Evolutionary conservation across 2,888 invertebrate species (phyloP).

Genomic region (Ophion ellenae): DNA sequence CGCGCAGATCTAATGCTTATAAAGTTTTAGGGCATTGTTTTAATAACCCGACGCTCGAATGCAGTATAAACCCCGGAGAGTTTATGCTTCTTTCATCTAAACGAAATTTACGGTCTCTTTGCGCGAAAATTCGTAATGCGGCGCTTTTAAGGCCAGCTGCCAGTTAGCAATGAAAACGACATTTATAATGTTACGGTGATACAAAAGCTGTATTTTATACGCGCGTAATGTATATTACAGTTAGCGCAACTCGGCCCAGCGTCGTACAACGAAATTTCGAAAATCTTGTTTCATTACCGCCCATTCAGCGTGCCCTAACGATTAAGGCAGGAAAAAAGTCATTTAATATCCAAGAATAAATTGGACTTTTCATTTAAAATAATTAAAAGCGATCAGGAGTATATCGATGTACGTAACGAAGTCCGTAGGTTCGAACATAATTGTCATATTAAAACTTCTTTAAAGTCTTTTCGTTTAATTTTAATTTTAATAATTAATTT

Average conservation of each 20-base stretch:
- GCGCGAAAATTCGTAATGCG: conserved; percentile 76
- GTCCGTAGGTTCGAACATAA: too few species aligned
- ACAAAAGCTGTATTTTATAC: conserved; percentile 20
- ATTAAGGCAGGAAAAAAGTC: too few species aligned
- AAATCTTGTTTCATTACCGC: not conserved
- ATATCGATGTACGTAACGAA: too few species aligned
- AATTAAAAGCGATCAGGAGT: too few species aligned
- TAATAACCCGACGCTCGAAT: conserved; percentile 65
- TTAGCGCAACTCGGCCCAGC: not conserved
- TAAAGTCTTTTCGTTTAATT: too few species aligned
- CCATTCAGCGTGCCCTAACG: too few species aligned
- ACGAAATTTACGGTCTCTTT: conserved; percentile 72
- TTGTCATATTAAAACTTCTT: too few species aligned
- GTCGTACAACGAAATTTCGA: not conserved
- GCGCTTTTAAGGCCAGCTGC: conserved; percentile 78
- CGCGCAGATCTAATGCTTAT: conserved; percentile 8
- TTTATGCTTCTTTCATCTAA: conserved; percentile 63
- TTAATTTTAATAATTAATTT: too few species aligned
- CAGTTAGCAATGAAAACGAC: conserved; percentile 76
- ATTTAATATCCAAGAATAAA: too few species aligned
- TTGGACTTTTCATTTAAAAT: too few species aligned
- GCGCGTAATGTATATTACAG: not conserved
- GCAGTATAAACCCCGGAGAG: conserved; percentile 71
- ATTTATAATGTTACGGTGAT: conserved; percentile 74
- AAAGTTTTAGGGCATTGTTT: conserved; percentile 24